phyloP scores from a whole-genome alignment of 2,113 vertebrate genomes.

The Oryzias melastigma region DNA sequence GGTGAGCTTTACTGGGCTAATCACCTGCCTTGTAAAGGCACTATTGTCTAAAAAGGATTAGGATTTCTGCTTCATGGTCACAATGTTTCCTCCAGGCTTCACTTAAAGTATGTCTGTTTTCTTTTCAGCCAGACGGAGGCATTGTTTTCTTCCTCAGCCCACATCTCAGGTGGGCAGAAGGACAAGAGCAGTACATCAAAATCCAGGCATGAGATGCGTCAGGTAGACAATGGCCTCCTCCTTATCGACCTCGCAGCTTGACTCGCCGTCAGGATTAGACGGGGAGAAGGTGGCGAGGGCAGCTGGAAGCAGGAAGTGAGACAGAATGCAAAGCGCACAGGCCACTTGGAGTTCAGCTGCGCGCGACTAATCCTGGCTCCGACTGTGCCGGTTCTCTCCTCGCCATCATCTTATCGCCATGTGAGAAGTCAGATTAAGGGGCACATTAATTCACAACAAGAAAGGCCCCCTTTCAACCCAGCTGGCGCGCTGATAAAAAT shows the following conservation, averaged over 20 bases:
- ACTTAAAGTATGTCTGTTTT: background rate
- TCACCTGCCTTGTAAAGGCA: constrained; percentile 14
- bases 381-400: constrained; percentile 41
- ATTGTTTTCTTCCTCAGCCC: constrained; percentile 34
- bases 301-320: constrained; percentile 64
- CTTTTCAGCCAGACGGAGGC: constrained; percentile 34
- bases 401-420: constrained; percentile 33
- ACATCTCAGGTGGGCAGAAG: constrained; percentile 27
- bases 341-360: constrained; percentile 35
- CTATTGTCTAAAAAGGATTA: background rate
- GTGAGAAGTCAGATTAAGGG: constrained; percentile 64
- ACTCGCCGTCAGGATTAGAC: constrained; percentile 47
- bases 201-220: constrained; percentile 40
- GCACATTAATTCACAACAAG: constrained; percentile 65
- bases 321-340: constrained; percentile 13
- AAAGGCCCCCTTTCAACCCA: constrained; percentile 50
- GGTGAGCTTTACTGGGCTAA: background rate
- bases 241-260: constrained; percentile 53
- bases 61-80: background rate
- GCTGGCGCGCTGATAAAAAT: constrained; percentile 41
- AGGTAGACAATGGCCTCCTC: constrained; percentile 48
- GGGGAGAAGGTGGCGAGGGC: constrained; percentile 25
- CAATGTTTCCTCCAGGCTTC: background rate
- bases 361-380: constrained; percentile 63
- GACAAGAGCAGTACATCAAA: constrained; percentile 17